These are phyloP conservation scores for Heterocephalus glaber DNA, from an alignment of 2,113 vertebrate species.

Conservation along the genomic window DNA sequence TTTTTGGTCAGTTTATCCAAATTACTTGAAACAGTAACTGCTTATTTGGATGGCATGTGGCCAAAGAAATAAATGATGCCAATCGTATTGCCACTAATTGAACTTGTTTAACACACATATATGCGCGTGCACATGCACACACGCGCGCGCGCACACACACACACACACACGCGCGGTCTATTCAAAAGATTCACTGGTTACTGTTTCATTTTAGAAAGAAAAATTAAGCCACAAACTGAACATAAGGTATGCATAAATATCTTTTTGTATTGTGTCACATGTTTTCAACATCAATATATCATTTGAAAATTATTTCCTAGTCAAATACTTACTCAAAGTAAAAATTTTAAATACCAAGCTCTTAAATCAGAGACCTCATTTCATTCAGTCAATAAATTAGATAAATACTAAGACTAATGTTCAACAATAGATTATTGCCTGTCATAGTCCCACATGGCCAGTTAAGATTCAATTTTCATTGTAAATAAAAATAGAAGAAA, in stretches of 20 bases:
- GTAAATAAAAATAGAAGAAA: conserved; percentile 66
- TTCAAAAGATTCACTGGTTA: not conserved
- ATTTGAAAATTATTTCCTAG: conserved; percentile 41
- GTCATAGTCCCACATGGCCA: conserved; percentile 34
- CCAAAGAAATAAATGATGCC: not conserved
- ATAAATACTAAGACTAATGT: conserved; percentile 63
- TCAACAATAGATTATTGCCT: conserved; percentile 54
- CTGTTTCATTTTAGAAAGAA: conserved; percentile 48
- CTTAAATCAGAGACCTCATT: conserved; percentile 50
- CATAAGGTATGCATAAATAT: not conserved
- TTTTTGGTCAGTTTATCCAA: not conserved
- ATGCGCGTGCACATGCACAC: no score
- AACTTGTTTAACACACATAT: not conserved
- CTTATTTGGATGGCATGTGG: not conserved
- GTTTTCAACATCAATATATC: conserved; percentile 13
- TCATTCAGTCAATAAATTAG: conserved; percentile 60
- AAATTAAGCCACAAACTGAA: conserved; percentile 4
- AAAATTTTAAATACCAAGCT: conserved; percentile 47
- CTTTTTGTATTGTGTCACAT: not conserved
- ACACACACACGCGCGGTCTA: not conserved
- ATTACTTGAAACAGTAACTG: not conserved
- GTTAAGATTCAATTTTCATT: conserved; percentile 72
- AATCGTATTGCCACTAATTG: not conserved
- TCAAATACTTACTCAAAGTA: conserved; percentile 30
- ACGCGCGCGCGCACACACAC: no score